These are phyloP conservation scores for Allacma fusca DNA, from an alignment of 2,888 invertebrate species.

Conservation along the genomic window DNA sequence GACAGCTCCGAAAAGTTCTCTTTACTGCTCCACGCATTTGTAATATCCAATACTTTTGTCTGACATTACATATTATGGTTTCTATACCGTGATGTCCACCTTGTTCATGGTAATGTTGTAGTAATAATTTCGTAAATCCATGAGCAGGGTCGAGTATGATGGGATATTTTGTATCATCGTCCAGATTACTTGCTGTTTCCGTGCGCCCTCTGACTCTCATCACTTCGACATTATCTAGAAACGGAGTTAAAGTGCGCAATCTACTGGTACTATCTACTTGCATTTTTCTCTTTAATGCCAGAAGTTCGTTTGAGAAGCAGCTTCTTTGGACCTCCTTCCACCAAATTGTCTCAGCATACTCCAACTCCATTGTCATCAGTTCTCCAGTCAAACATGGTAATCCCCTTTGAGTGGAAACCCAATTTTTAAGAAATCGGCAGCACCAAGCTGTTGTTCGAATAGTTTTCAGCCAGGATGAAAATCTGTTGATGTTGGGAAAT, in stretches of 20 bases:
- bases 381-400: background rate
- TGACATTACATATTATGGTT: conserved; percentile 27
- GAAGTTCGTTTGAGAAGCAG: no score
- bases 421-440: no score
- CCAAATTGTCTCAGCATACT: background rate
- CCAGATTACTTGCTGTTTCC: background rate
- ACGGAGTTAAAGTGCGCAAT: background rate
- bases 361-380: no score
- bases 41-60: conserved; percentile 41
- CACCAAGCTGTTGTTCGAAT: no score
- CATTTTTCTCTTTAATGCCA: no score
- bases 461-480: background rate
- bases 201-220: conserved; percentile 34
- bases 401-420: no score
- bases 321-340: no score
- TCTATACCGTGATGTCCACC: conserved; percentile 37
- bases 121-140: background rate
- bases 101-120: conserved; percentile 21
- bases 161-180: conserved; percentile 16
- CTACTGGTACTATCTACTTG: conserved; percentile 6
- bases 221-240: conserved; percentile 23
- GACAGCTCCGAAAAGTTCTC: conserved; percentile 14
- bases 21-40: conserved; percentile 21
- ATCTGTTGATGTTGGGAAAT: conserved; percentile 18
- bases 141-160: conserved; percentile 40